Conservation (phyloP, 2,888 invertebrate species). For the Macrophya alboannulata region DNA sequence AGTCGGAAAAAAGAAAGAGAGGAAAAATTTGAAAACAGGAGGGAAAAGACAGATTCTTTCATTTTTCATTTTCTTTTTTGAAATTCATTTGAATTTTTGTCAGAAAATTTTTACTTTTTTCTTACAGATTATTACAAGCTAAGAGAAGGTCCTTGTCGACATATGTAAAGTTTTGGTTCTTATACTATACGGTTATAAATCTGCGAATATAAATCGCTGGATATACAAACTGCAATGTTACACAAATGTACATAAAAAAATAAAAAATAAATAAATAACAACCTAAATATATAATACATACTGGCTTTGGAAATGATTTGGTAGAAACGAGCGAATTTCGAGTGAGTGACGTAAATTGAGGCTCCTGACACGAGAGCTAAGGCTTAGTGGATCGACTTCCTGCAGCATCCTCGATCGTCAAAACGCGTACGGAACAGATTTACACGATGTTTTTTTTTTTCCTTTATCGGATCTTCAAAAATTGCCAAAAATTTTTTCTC, state of each 20-base stretch:
- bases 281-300: not conserved
- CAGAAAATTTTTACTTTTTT: constrained; percentile 27
- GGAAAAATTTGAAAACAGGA: not conserved
- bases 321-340: not conserved
- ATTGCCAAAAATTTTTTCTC: too few relatives aligned
- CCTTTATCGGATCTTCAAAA: not conserved
- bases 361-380: not conserved
- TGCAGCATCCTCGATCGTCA: not conserved
- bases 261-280: constrained; percentile 16
- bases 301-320: constrained; percentile 22
- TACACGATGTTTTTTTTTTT: not conserved
- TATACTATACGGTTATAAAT: not conserved
- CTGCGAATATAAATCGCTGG: not conserved
- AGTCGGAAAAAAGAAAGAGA: constrained; percentile 61
- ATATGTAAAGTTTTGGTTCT: not conserved
- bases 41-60: too few relatives aligned
- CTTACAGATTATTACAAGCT: constrained; percentile 75
- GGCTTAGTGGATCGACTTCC: constrained; percentile 30
- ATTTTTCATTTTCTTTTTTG: too few relatives aligned
- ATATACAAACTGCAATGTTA: not conserved
- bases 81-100: not conserved
- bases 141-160: constrained; percentile 69
- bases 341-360: constrained; percentile 45
- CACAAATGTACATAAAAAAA: not conserved
- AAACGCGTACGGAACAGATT: not conserved